Evolutionary conservation across 2,888 invertebrate species (phyloP), one percentile per base, ranked within the genome.

Genomic region (Idaea aversata): DNA sequence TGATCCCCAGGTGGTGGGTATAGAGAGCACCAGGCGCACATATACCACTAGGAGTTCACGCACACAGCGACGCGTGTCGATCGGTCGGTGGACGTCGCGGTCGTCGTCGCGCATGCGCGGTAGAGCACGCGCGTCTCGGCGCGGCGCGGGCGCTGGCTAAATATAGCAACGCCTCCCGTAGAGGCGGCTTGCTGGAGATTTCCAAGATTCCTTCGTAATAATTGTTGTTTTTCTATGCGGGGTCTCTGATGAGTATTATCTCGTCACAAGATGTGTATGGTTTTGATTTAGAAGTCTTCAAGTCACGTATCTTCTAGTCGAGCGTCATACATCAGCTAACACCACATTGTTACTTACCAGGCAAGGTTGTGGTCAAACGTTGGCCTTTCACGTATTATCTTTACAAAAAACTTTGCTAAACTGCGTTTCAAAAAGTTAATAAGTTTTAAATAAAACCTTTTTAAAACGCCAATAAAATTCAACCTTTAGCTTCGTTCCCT

Each of bases 101-200:
- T 36, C 36, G 69, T 59, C 72, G 72, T 65, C 69, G 79, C 82
- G 83, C 83, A 76, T 77, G 82, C 84, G 82, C 81, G 35, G 61
- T 72, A 67, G 70, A 79, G 83, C 88, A 85, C 85, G 88, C 88
- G 88, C 81, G 84, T 85, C 81, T 83, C 84, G 88, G 88, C 90
- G 83, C 84, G 88, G 88, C 90, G 84, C 78, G 87, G 88, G 88
- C 85, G 15, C 66, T 25, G 25, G 25, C 90, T 91, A 91, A 82
- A 90, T 90, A 83, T 92, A 92, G 90, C 80, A 72, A 74, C 78
- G 81, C 86, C 88, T 89, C 91, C 88, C 88, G 89, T 78, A 84
- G 84, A 86, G 87, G 78, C 77, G 82, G 79, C 82, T 80, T 80
- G 82, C 87, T 87, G 88, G 87, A 88, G 87, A 87, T 85, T 87